These are phyloP conservation scores for Cistogaster globosa DNA, from an alignment of 2,888 invertebrate species.

Conservation along the genomic window DNA sequence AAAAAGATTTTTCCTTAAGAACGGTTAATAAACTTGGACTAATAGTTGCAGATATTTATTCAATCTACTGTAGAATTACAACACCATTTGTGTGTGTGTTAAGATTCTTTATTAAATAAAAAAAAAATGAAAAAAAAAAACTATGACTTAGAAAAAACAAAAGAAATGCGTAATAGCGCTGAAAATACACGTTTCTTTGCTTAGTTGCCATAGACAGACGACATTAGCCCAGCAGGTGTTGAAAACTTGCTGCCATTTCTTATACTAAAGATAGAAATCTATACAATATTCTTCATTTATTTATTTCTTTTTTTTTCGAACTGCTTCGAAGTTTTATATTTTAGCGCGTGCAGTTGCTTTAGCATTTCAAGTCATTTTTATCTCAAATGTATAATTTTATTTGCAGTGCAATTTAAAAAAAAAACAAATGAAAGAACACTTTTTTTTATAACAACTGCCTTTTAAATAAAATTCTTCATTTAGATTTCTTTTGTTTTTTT, in stretches of 20 bases:
- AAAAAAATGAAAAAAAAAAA: not conserved
- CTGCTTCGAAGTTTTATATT: constrained; percentile 16
- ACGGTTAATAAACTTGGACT: constrained; percentile 48
- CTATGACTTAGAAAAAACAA: constrained; percentile 17
- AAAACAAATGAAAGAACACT: not conserved
- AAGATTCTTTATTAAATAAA: not conserved
- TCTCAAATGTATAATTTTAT: constrained; percentile 33
- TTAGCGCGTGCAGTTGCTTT: constrained; percentile 47
- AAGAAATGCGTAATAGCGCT: constrained; percentile 55
- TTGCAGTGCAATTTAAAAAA: constrained; percentile 40
- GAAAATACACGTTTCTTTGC: constrained; percentile 26
- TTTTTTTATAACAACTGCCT: constrained; percentile 17
- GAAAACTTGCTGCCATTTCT: constrained; percentile 47
- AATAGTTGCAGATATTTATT: constrained; percentile 6
- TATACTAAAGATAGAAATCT: constrained; percentile 59
- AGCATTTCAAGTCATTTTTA: constrained; percentile 10
- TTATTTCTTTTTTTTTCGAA: not conserved
- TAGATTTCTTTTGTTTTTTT: not conserved
- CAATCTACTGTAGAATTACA: not conserved
- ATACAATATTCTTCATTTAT: constrained; percentile 26
- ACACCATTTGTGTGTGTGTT: constrained; percentile 14
- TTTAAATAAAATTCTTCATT: constrained; percentile 13
- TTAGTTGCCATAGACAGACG: constrained; percentile 10
- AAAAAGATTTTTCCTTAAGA: constrained; percentile 4
- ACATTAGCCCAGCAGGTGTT: constrained; percentile 68